Percentiles rank a stretch among this genome's conserved stretches.
These are phyloP conservation scores for Bruchidius siliquastri DNA, from an alignment of 2,888 invertebrate genomes.

Conservation along the genomic window DNA sequence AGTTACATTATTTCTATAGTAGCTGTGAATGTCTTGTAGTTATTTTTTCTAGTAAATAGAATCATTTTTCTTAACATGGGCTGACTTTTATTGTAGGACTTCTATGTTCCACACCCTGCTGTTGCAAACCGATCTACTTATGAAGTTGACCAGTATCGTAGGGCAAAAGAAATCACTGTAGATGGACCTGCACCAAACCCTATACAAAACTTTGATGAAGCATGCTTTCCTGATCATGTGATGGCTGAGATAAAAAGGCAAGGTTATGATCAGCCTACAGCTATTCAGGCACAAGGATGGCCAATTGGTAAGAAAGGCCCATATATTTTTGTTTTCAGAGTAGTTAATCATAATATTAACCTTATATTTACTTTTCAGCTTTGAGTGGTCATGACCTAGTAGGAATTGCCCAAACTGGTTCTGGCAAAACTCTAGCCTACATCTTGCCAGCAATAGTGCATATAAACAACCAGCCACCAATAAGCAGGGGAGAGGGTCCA, in stretches of 20 bases:
- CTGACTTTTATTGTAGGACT: constrained; percentile 60
- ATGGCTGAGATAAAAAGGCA: constrained; percentile 69
- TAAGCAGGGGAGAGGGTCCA: constrained; percentile 78
- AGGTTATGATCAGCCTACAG: constrained; percentile 73
- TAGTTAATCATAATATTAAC: background rate
- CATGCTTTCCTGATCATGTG: constrained; percentile 73
- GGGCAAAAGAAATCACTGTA: constrained; percentile 79
- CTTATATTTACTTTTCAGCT: constrained; percentile 41
- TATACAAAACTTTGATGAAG: constrained; percentile 73
- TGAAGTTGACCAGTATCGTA: constrained; percentile 69
- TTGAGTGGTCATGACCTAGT: constrained; percentile 79
- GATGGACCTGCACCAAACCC: constrained; percentile 72
- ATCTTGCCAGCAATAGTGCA: constrained; percentile 82
- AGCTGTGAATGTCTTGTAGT: no score
- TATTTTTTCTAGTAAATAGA: no score
- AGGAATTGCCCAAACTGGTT: constrained; percentile 81
- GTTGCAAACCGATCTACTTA: constrained; percentile 62
- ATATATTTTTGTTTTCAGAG: background rate
- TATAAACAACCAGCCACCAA: constrained; percentile 74
- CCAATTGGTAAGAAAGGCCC: constrained; percentile 52
- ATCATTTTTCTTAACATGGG: no score
- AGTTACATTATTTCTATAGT: no score
- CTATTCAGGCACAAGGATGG: constrained; percentile 86
- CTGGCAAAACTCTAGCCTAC: constrained; percentile 75
- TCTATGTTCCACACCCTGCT: constrained; percentile 70